Conservation (phyloP, 2,888 invertebrate species). For the Andricus quercusramuli region DNA sequence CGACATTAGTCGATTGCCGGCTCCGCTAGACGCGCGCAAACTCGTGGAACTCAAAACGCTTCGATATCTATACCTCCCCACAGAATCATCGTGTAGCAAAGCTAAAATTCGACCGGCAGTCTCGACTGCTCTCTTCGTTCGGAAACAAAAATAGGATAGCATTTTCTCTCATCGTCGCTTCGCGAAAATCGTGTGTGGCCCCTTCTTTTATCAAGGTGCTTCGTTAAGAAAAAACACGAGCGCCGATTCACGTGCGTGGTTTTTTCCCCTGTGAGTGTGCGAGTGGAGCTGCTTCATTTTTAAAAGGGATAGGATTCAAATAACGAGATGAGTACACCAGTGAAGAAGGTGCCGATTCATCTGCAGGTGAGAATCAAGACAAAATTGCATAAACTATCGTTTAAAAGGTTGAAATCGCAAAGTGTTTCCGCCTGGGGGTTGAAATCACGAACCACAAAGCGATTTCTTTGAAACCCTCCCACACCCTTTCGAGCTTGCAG, state of each 20-base stretch:
- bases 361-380: constrained; percentile 85
- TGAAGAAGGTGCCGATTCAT: constrained; percentile 97
- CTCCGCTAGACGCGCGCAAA: constrained; percentile 34
- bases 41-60: constrained; percentile 21
- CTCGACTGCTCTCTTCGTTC: constrained; percentile 4
- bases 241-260: neutral
- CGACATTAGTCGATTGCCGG: constrained; percentile 71
- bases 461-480: neutral
- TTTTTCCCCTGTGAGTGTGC: constrained; percentile 19
- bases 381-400: neutral
- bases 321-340: constrained; percentile 86
- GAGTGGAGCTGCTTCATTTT: neutral
- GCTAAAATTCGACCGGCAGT: constrained; percentile 5
- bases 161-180: constrained; percentile 2
- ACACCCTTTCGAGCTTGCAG: constrained; percentile 8
- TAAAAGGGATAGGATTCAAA: neutral
- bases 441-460: neutral
- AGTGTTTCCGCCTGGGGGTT: constrained; percentile 3
- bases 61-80: neutral
- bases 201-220: neutral
- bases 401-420: neutral
- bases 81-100: constrained; percentile 13
- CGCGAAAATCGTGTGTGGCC: constrained; percentile 19
- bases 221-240: constrained; percentile 11
- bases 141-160: constrained; percentile 22